A percentile compares a stretch with the other conserved stretches of the same genome.
phyloP scores from a whole-genome alignment of 2,797 vertebrate species.

The Vireo griseus region DNA sequence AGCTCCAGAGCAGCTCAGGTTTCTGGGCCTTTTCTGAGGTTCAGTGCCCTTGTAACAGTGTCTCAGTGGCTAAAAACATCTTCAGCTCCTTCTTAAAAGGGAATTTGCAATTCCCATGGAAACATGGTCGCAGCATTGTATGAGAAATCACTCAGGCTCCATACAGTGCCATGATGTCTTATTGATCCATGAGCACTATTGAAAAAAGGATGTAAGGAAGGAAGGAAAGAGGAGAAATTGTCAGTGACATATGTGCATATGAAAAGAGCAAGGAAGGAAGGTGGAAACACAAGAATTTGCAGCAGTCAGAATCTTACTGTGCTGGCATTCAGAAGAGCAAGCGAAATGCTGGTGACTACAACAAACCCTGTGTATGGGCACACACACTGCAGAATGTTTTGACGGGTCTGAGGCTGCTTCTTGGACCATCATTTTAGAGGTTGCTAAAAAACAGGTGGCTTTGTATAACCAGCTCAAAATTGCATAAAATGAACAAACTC shows the following conservation, averaged over 20 bases:
- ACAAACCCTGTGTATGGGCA: not conserved
- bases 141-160: slow-evolving; percentile 48
- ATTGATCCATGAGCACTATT: slow-evolving; percentile 37
- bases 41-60: not conserved
- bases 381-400: not conserved
- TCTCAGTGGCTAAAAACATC: not conserved
- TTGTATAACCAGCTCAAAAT: not conserved
- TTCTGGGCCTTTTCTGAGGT: slow-evolving; percentile 23
- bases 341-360: not conserved
- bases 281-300: slow-evolving; percentile 15
- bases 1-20: slow-evolving; percentile 4
- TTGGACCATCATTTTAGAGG: not conserved
- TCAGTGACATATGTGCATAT: slow-evolving; percentile 9
- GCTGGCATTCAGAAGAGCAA: not conserved
- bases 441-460: not conserved
- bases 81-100: not conserved
- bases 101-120: slow-evolving; percentile 49
- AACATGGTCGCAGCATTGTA: slow-evolving; percentile 13
- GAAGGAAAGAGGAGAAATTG: slow-evolving; percentile 23
- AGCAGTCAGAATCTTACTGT: not conserved
- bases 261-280: slow-evolving; percentile 29
- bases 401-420: not conserved
- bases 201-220: slow-evolving; percentile 11
- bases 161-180: slow-evolving; percentile 45
- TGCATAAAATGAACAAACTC: not conserved